These are phyloP conservation scores for Gobio gobio DNA, from an alignment of 2,113 vertebrate genomes.

Conservation along the genomic window DNA sequence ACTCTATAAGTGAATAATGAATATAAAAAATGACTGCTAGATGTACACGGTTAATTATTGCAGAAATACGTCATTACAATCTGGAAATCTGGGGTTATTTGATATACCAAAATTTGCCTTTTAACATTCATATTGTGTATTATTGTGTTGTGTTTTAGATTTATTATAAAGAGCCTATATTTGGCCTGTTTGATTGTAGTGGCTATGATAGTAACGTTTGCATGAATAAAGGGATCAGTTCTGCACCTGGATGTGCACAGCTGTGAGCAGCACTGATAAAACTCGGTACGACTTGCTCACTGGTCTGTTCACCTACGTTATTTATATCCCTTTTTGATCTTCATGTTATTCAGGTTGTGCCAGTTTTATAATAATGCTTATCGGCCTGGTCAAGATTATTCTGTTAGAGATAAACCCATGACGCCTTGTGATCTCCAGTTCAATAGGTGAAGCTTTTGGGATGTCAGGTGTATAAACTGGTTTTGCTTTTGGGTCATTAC, in stretches of 20 bases:
- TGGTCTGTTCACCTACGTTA: conserved; percentile 7
- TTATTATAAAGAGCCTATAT: conserved; percentile 1
- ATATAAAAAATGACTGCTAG: not conserved
- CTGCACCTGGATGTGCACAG: not conserved
- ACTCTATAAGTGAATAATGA: not conserved
- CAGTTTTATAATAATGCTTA: conserved; percentile 14
- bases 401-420: not conserved
- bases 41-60: not conserved
- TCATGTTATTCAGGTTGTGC: conserved; percentile 27
- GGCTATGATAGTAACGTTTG: not conserved
- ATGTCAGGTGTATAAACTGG: not conserved
- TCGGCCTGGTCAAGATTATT: not conserved
- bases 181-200: conserved; percentile 23
- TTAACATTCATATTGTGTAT: not conserved
- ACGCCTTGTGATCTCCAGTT: not conserved
- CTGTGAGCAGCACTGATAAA: conserved; percentile 7
- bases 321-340: conserved; percentile 26
- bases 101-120: too few species aligned
- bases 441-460: not conserved
- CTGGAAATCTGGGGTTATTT: not conserved
- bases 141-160: not conserved
- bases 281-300: conserved; percentile 23
- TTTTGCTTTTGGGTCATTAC: not conserved
- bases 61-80: not conserved
- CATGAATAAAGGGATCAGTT: conserved; percentile 21